These are phyloP conservation scores for Centrocercus urophasianus DNA, from an alignment of 2,113 vertebrate genomes.

Conservation along the genomic window DNA sequence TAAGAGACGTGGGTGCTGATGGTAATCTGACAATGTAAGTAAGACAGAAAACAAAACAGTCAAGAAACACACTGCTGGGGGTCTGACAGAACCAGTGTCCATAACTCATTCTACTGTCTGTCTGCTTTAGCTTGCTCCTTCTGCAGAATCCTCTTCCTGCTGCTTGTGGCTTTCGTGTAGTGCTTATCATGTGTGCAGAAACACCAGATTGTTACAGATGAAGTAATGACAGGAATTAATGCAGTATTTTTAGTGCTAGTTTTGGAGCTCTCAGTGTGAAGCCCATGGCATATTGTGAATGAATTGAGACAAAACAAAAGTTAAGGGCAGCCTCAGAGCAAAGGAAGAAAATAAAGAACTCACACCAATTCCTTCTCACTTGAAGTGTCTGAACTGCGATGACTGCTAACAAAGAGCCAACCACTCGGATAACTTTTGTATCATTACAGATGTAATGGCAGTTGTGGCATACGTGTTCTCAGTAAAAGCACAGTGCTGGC, in stretches of 20 bases:
- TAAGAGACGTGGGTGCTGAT: not conserved
- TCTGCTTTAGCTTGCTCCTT: not conserved
- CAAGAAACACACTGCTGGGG: not conserved
- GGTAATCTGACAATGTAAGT: not conserved
- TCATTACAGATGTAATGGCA: not conserved
- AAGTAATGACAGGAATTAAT: not conserved
- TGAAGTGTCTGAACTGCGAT: not conserved
- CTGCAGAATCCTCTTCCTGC: not conserved
- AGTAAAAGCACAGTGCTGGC: not conserved
- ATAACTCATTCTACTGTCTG: not conserved
- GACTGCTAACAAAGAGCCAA: not conserved
- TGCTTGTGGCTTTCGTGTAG: not conserved
- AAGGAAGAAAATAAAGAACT: not conserved
- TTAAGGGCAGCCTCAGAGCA: not conserved
- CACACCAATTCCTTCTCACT: not conserved
- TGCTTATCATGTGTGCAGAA: not conserved
- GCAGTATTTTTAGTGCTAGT: not conserved
- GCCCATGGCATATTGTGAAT: rapidly evolving
- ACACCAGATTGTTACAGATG: not conserved
- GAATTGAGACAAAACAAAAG: not conserved
- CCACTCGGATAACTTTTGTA: not conserved
- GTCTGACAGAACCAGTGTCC: not conserved
- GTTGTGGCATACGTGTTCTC: not conserved
- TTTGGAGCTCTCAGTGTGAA: not conserved
- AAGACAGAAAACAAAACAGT: not conserved